These are phyloP conservation scores for Oscheius sp. DNA, from an alignment of 2,888 invertebrate species.

Conservation along the genomic window DNA sequence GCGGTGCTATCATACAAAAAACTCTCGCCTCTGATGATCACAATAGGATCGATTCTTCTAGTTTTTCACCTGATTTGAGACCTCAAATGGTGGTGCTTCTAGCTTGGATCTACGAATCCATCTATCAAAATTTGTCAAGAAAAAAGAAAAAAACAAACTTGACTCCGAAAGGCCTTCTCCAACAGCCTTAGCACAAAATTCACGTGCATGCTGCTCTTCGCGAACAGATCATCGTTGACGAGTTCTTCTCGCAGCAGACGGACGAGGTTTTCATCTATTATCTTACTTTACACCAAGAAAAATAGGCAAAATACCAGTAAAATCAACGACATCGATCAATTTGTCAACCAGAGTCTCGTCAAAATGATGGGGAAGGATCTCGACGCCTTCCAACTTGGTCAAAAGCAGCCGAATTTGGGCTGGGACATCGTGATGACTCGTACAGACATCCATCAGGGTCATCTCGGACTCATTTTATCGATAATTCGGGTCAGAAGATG, in stretches of 20 bases:
- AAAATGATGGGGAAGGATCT: conserved; percentile 53
- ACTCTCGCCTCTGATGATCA: too few species aligned
- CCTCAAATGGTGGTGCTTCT: too few species aligned
- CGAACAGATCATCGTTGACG: not conserved
- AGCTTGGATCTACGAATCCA: too few species aligned
- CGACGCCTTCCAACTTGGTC: conserved; percentile 35
- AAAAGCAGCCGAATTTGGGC: conserved; percentile 31
- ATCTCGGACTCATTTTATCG: not conserved
- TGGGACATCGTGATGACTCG: conserved; percentile 22
- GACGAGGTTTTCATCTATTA: conserved; percentile 2
- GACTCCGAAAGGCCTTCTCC: not conserved
- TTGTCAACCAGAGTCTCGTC: conserved; percentile 60
- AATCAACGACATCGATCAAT: conserved; percentile 45
- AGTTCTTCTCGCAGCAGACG: not conserved
- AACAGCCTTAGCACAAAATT: not conserved
- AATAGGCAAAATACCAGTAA: conserved; percentile 34
- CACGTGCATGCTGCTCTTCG: not conserved
- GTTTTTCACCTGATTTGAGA: too few species aligned
- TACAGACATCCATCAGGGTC: not conserved
- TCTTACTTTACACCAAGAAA: not conserved
- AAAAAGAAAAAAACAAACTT: not conserved
- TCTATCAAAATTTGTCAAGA: too few species aligned
- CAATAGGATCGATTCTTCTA: too few species aligned
- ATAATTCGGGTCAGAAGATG: not conserved
- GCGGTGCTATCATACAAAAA: too few species aligned